phyloP scores from a whole-genome alignment of 1,140 invertebrate genomes.

The Procambarus clarkii region DNA sequence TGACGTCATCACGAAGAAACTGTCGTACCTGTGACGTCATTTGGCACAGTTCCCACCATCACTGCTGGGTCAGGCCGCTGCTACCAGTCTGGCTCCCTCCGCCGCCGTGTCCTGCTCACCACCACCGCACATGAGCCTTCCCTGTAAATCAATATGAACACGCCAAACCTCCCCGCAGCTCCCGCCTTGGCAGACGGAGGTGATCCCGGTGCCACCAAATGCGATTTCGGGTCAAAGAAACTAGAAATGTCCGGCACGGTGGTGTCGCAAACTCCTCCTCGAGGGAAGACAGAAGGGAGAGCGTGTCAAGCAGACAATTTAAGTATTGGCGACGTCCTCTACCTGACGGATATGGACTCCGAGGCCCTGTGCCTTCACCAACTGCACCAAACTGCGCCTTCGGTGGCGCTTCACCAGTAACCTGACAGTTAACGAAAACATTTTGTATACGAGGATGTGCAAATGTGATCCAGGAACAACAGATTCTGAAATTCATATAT shows the following conservation, averaged over 20 bases:
- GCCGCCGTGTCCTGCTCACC: slow-evolving; percentile 10
- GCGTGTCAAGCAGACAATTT: background rate
- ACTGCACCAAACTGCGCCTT: background rate
- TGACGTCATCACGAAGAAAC: slow-evolving; percentile 4
- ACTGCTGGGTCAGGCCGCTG: background rate
- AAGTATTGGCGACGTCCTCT: slow-evolving; percentile 26
- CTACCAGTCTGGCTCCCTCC: slow-evolving; percentile 30
- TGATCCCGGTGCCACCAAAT: background rate
- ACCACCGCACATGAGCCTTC: background rate
- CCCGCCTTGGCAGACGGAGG: background rate
- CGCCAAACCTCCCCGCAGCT: background rate
- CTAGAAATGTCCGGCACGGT: background rate
- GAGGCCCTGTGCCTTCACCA: slow-evolving; percentile 36
- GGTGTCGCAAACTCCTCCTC: background rate
- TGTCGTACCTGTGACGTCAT: slow-evolving; percentile 25
- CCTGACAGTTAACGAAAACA: no score
- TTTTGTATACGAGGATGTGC: no score
- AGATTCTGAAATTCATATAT: no score
- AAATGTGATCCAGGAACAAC: no score
- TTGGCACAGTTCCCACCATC: slow-evolving; percentile 29
- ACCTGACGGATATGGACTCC: slow-evolving; percentile 48
- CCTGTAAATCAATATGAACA: slow-evolving; percentile 43
- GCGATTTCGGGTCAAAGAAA: background rate
- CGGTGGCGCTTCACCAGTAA: no score
- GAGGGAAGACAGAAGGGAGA: background rate